These are phyloP conservation scores for Lasioglossum pauxillum DNA, from an alignment of 2,888 invertebrate genomes.

Conservation along the genomic window DNA sequence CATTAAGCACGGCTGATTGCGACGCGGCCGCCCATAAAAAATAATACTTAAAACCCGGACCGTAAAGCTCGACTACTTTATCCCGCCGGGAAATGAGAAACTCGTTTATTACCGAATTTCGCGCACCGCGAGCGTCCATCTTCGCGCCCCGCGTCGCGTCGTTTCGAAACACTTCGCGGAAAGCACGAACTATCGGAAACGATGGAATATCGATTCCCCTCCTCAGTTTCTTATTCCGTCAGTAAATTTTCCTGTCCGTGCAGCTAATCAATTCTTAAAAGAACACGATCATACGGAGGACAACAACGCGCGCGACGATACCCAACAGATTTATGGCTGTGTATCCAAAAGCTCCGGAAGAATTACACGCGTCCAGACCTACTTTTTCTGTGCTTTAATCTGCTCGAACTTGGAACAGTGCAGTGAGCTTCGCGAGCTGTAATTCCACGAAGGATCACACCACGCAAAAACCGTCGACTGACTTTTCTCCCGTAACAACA, in stretches of 20 bases:
- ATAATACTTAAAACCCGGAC: slow-evolving; percentile 17
- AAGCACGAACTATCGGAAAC: background rate
- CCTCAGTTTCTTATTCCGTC: background rate
- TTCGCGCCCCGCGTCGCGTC: background rate
- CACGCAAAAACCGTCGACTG: background rate
- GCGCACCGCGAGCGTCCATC: slow-evolving; percentile 2
- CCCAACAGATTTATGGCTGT: slow-evolving; percentile 20
- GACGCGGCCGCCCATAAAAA: slow-evolving; percentile 43
- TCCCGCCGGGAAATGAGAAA: slow-evolving; percentile 16
- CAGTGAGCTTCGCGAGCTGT: background rate
- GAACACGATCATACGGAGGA: background rate
- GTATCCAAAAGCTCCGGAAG: slow-evolving; percentile 1
- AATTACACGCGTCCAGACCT: background rate
- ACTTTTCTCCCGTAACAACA: background rate
- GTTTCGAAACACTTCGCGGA: background rate
- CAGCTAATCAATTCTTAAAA: slow-evolving; percentile 21
- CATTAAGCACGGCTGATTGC: slow-evolving; percentile 41
- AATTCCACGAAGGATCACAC: background rate
- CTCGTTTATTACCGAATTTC: slow-evolving; percentile 38
- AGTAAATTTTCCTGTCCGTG: background rate
- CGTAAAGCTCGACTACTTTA: slow-evolving; percentile 18
- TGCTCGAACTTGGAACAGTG: background rate
- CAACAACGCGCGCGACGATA: slow-evolving; percentile 1
- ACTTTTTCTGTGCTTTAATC: slow-evolving; percentile 10
- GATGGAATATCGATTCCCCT: background rate